Evolutionary conservation across 2,113 vertebrate genomes (phyloP).

Genomic region (Opisthocomus hoazin): DNA sequence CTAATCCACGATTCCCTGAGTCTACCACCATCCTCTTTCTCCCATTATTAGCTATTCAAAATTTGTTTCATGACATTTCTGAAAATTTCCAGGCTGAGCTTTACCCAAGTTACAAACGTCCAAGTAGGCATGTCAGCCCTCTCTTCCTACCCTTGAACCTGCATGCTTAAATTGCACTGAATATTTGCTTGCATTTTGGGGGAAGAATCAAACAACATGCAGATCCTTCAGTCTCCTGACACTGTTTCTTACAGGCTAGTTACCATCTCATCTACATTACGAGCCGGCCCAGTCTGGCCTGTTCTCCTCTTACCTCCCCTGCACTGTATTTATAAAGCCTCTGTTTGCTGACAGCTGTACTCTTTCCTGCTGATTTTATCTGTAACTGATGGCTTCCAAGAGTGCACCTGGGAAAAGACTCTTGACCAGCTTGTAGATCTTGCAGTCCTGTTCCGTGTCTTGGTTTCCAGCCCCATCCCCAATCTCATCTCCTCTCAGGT

Average conservation of each 20-base stretch:
- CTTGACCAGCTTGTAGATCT: background rate
- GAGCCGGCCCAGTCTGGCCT: background rate
- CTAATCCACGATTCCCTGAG: background rate
- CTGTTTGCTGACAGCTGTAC: background rate
- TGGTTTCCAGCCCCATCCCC: background rate
- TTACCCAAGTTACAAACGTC: background rate
- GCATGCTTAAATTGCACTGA: background rate
- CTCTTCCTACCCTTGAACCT: background rate
- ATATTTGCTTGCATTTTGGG: background rate
- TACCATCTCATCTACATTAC: background rate
- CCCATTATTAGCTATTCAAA: background rate
- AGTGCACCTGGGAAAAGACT: background rate
- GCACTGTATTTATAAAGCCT: background rate
- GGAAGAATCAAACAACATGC: background rate
- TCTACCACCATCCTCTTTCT: background rate
- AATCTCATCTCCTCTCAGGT: background rate
- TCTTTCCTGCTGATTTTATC: background rate
- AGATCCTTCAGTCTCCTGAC: background rate
- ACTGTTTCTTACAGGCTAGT: accelerated
- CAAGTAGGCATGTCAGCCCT: background rate
- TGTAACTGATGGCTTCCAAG: background rate
- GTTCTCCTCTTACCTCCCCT: background rate
- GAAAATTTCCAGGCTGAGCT: background rate
- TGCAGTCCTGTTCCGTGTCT: background rate
- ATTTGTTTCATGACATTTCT: background rate